A percentile compares a stretch with the other conserved stretches of the same genome.
Conservation (phyloP, 2,888 invertebrate genomes). For the Sinopyrophorus schimmeli region DNA sequence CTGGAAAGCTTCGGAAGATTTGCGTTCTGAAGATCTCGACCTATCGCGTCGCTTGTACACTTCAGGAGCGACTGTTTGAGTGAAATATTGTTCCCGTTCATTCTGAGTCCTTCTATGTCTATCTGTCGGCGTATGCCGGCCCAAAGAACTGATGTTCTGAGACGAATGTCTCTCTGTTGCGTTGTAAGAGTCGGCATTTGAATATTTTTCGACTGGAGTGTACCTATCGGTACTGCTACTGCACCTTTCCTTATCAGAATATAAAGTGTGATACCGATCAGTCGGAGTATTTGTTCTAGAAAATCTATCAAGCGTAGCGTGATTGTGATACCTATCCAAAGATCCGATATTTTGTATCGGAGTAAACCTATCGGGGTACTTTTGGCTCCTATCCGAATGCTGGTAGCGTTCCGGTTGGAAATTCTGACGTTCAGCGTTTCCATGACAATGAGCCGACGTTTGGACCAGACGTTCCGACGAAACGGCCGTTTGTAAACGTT, state of each 20-base stretch:
- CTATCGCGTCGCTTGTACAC: constrained; percentile 48
- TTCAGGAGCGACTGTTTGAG: constrained; percentile 51
- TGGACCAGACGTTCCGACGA: constrained; percentile 50
- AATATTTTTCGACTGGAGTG: constrained; percentile 28
- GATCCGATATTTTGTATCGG: constrained; percentile 43
- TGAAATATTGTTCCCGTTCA: constrained; percentile 48
- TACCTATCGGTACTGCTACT: constrained; percentile 44
- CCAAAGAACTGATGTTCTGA: constrained; percentile 44
- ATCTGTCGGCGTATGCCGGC: constrained; percentile 48
- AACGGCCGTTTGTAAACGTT: constrained; percentile 55
- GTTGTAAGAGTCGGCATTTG: constrained; percentile 23
- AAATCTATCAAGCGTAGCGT: constrained; percentile 43
- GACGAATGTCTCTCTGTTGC: constrained; percentile 32
- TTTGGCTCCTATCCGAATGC: constrained; percentile 34
- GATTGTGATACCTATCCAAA: constrained; percentile 49
- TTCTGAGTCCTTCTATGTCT: constrained; percentile 47
- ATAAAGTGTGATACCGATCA: constrained; percentile 41
- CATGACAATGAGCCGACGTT: constrained; percentile 38
- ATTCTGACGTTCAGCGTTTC: constrained; percentile 28
- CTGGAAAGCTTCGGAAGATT: constrained; percentile 49
- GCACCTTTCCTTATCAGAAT: constrained; percentile 47
- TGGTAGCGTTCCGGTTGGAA: constrained; percentile 45
- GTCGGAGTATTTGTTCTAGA: constrained; percentile 50
- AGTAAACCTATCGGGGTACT: constrained; percentile 39
- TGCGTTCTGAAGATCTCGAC: constrained; percentile 46